phyloP scores from a whole-genome alignment of 2,113 vertebrate species.

The Lophura nycthemera region DNA sequence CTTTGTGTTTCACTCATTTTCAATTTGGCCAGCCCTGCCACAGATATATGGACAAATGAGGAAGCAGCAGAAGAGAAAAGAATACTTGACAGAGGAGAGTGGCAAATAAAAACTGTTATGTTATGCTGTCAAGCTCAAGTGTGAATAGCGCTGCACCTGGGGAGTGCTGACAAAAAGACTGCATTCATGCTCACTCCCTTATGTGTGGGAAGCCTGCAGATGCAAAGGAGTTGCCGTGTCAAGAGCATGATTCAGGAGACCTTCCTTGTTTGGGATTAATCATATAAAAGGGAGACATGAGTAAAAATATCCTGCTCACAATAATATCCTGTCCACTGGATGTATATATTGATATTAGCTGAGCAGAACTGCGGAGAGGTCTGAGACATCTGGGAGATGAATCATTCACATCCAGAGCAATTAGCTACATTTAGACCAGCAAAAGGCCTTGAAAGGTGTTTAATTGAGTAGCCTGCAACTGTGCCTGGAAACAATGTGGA shows the following conservation, averaged over 20 bases:
- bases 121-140: constrained; percentile 76
- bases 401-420: constrained; percentile 80
- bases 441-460: constrained; percentile 82
- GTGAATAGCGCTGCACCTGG: constrained; percentile 85
- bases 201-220: constrained; percentile 78
- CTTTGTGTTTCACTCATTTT: constrained; percentile 73
- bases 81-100: constrained; percentile 69
- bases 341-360: constrained; percentile 62
- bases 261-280: constrained; percentile 81
- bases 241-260: constrained; percentile 76
- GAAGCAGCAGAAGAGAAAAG: constrained; percentile 72
- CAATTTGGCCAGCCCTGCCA: constrained; percentile 68
- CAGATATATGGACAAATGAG: constrained; percentile 73
- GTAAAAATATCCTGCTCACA: constrained; percentile 79
- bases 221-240: constrained; percentile 70
- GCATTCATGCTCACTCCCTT: constrained; percentile 79
- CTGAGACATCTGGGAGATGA: constrained; percentile 82
- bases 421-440: constrained; percentile 79
- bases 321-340: constrained; percentile 61
- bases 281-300: constrained; percentile 75
- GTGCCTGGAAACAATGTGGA: constrained; percentile 80
- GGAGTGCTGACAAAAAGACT: constrained; percentile 74
- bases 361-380: constrained; percentile 67
- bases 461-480: constrained; percentile 79
- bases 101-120: constrained; percentile 74